A percentile compares a stretch with the other conserved stretches of the same genome.
Conservation (phyloP, 2,797 vertebrate species). For the Gobionotothen gibberifrons region DNA sequence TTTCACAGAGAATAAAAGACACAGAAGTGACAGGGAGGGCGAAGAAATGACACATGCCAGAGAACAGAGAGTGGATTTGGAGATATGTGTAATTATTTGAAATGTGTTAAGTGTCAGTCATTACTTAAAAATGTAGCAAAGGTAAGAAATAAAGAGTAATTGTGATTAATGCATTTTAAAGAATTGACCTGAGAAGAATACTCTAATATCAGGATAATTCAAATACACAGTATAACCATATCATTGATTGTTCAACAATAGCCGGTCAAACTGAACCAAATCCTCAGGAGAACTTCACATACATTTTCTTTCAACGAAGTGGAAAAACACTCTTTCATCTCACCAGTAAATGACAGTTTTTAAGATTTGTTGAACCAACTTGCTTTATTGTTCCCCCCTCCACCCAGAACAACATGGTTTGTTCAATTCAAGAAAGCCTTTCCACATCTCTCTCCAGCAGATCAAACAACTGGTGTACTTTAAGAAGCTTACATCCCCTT, state of each 20-base stretch:
- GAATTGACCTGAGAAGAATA: not conserved
- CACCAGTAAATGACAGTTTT: constrained; percentile 9
- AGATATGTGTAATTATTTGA: not conserved
- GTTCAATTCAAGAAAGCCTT: constrained; percentile 43
- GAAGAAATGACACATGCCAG: not conserved
- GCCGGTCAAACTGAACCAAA: not conserved
- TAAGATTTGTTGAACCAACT: constrained; percentile 31
- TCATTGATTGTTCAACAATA: not conserved
- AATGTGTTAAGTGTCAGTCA: not conserved
- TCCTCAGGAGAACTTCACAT: too few species aligned
- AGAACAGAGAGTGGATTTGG: constrained; percentile 7
- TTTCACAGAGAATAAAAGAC: constrained; percentile 22
- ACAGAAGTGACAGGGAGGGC: not conserved
- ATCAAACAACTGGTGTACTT: constrained; percentile 53
- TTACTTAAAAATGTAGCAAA: not conserved
- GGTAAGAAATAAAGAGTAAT: not conserved
- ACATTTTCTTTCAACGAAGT: too few species aligned
- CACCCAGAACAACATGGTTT: constrained; percentile 17
- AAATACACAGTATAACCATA: not conserved
- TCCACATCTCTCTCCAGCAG: constrained; percentile 41
- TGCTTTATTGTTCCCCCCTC: constrained; percentile 34
- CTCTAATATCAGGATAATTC: not conserved
- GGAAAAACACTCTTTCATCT: constrained; percentile 27
- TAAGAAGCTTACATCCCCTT: constrained; percentile 60
- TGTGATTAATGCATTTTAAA: not conserved